These are phyloP conservation scores for Oreotrochilus melanogaster DNA, from an alignment of 2,113 vertebrate genomes.

Conservation along the genomic window DNA sequence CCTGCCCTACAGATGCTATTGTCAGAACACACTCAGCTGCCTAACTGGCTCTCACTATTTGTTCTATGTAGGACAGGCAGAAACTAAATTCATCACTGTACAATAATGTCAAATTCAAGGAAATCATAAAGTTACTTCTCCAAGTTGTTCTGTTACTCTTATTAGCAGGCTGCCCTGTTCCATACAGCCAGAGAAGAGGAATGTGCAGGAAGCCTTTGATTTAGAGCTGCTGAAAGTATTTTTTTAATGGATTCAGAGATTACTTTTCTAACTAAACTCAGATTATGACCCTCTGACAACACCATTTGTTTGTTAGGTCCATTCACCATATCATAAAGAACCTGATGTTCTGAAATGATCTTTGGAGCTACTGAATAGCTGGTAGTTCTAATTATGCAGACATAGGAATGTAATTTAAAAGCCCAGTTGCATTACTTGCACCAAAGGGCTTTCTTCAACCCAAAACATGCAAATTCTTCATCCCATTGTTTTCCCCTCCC, in stretches of 20 bases:
- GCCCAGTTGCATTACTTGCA: not conserved
- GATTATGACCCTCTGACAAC: not conserved
- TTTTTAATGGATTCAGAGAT: not conserved
- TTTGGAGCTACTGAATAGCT: not conserved
- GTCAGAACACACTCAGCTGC: not conserved
- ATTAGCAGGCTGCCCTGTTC: not conserved
- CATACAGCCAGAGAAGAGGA: not conserved
- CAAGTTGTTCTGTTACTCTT: not conserved
- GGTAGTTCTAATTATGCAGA: not conserved
- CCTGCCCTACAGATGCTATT: not conserved
- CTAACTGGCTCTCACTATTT: not conserved
- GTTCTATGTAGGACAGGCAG: not conserved
- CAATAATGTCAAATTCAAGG: not conserved
- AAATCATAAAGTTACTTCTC: not conserved
- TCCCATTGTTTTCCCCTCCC: not conserved
- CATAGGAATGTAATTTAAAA: slow-evolving; percentile 28
- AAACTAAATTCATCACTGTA: not conserved
- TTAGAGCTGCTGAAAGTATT: not conserved
- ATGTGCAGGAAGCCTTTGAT: not conserved
- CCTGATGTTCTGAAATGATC: not conserved
- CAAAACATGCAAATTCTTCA: slow-evolving; percentile 22
- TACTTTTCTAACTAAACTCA: not conserved
- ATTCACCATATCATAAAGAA: not conserved
- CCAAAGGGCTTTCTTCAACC: not conserved
- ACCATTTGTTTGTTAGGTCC: not conserved